Base-by-base conservation (phyloP, 2,888 invertebrate genomes). In the Dilophus febrilis region DNA sequence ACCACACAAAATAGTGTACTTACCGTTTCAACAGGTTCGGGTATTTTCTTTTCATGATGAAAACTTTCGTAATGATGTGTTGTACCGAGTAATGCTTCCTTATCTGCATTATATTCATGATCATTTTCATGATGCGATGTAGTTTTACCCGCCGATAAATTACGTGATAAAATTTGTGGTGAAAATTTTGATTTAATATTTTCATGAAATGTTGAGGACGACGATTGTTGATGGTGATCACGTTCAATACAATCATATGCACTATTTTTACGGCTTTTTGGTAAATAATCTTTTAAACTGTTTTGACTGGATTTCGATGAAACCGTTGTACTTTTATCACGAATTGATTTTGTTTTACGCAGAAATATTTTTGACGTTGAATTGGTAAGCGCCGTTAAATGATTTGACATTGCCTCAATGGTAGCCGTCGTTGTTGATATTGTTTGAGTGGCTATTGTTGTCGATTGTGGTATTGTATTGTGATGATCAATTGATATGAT, bases 21-120 rank as follows among this genome's bases (percentile, higher is more conserved):
- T 50, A 53, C 53, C 39, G 53, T 51, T 50, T 53, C 53, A 5
- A 52, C 53, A 28, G 53, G 52, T 40, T 53, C 53, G 28, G 52
- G 53, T 40, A 53, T 44, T 44, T 49, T 49, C 33, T 47, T 50
- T 37, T 49, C 49, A 37, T 42, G 40, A 35, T 44, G 44, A 45
- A 48, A 48, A 17, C 46, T 43, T 33, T 50, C 50, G 17, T 45
- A 46, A 28, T 30, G 37, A 10, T 27, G 28, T 29, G 36, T 36
- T 12, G 18, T 7, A 3, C 50, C 50, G 5, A 52, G 41, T n/a
- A 52, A 39, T 10, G 50, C 49, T 38, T 52, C 51, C 38, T 48
- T 50, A 37, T 51, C 51, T 14, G 48, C 47, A 14, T 40, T 33
- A n/a, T n/a, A n/a, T 30, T 40, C 38, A 40, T 36, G 36, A 3